Evolutionary conservation across 2,113 vertebrate species (phyloP).

Genomic region (Mus spicilegus): DNA sequence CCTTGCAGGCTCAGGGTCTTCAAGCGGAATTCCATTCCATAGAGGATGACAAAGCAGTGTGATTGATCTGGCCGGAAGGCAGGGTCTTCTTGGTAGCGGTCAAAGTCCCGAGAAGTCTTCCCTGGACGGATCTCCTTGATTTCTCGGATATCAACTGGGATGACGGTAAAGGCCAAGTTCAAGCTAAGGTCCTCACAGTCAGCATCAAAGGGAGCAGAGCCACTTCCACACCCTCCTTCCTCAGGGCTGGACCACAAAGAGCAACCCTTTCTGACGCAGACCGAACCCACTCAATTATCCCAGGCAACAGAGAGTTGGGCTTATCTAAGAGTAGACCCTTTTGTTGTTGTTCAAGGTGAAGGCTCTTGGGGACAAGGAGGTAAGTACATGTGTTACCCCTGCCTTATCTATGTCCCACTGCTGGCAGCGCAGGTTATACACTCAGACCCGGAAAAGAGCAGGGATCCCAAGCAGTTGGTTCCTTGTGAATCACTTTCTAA

Average conservation of each 20-base stretch:
- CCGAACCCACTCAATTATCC: neutral
- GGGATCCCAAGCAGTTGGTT: neutral
- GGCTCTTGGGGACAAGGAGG: neutral
- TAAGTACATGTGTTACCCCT: too few relatives aligned
- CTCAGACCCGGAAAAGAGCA: neutral
- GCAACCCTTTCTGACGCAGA: neutral
- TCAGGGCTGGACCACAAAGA: neutral
- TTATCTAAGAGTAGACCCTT: neutral
- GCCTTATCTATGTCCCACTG: neutral
- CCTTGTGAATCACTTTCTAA: neutral
- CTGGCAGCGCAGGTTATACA: neutral
- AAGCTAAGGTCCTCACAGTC: neutral
- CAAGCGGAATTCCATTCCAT: conserved; percentile 96
- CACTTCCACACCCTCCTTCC: neutral
- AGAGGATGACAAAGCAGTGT: conserved; percentile 97
- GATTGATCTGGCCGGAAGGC: conserved; percentile 91
- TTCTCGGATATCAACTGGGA: conserved; percentile 97
- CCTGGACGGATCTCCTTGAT: conserved; percentile 98
- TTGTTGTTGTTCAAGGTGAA: neutral
- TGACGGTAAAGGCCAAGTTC: neutral
- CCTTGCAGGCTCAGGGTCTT: conserved; percentile 98
- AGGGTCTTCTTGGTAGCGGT: conserved; percentile 96
- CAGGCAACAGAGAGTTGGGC: neutral
- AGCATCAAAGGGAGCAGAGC: neutral
- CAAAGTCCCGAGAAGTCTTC: conserved; percentile 96